Conservation (phyloP, 2,888 invertebrate genomes). For the Pammene aurita region DNA sequence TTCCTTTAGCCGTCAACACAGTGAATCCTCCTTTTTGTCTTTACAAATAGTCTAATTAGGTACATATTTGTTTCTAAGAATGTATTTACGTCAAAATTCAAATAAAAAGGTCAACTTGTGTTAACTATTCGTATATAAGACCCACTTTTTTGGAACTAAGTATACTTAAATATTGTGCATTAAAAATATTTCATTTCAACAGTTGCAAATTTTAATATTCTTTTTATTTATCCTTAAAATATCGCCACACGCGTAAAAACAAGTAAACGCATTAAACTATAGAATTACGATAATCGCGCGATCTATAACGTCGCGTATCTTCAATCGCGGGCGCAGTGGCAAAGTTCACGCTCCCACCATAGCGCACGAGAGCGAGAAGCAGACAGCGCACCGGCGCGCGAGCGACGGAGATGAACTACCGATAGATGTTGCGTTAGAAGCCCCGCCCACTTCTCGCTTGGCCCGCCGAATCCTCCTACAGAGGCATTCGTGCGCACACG, state of each 20-base stretch:
- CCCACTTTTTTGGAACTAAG: too few species aligned
- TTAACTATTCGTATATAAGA: too few species aligned
- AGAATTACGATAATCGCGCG: constrained; percentile 70
- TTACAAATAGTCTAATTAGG: too few species aligned
- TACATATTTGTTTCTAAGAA: too few species aligned
- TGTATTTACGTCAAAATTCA: too few species aligned
- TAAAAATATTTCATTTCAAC: too few species aligned
- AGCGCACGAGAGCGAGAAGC: constrained; percentile 63
- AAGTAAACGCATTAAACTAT: constrained; percentile 53
- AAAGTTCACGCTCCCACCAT: constrained; percentile 78
- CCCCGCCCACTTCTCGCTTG: constrained; percentile 73
- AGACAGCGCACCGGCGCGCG: constrained; percentile 40
- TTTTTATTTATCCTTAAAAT: too few species aligned
- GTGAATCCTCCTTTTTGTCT: too few species aligned
- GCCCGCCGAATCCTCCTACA: constrained; percentile 75
- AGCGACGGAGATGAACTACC: constrained; percentile 60
- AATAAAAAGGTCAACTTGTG: too few species aligned
- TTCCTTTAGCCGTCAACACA: too few species aligned
- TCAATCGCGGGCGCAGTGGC: constrained; percentile 73
- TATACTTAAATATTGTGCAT: too few species aligned
- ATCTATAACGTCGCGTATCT: constrained; percentile 76
- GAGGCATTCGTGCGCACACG: constrained; percentile 81
- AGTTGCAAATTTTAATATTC: too few species aligned
- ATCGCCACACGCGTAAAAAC: constrained; percentile 48
- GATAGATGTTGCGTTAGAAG: constrained; percentile 80